A percentile compares a stretch with the other conserved stretches of the same genome.
Evolutionary conservation across 2,113 vertebrate genomes (phyloP).

Genomic region (Clupea harengus): DNA sequence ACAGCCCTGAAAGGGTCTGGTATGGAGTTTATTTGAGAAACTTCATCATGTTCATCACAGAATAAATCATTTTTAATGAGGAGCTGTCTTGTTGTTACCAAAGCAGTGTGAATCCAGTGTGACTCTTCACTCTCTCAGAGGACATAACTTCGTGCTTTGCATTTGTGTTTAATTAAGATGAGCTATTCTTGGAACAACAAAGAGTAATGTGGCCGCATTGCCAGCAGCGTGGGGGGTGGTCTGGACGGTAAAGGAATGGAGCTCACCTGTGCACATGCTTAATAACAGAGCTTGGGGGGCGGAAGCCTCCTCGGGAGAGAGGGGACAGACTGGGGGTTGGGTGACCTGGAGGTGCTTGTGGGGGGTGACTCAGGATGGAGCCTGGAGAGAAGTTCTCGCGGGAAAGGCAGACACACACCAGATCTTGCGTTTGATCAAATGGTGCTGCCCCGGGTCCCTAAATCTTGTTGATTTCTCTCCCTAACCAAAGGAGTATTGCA

Average conservation of each 20-base stretch:
- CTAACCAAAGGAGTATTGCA: background rate
- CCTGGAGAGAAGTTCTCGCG: background rate
- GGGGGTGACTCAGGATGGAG: background rate
- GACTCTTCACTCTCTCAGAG: background rate
- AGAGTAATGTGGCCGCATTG: background rate
- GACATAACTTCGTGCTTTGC: background rate
- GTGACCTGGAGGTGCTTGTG: no score
- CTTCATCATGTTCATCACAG: background rate
- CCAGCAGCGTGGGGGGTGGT: background rate
- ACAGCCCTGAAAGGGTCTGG: background rate
- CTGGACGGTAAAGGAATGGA: background rate
- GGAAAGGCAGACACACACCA: background rate
- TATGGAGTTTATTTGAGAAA: background rate
- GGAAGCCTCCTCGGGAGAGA: background rate
- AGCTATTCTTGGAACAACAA: background rate
- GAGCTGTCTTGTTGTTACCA: background rate
- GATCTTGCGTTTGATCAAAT: background rate
- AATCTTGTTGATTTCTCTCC: background rate
- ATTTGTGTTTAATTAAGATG: background rate
- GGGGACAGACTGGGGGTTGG: background rate
- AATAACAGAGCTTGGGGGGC: background rate
- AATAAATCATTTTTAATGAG: no score
- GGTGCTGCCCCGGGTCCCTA: background rate
- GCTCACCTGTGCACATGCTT: constrained; percentile 1
- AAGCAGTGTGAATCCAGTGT: background rate